Base-by-base conservation (phyloP, 2,113 vertebrate species). In the Pao palembangensis region DNA sequence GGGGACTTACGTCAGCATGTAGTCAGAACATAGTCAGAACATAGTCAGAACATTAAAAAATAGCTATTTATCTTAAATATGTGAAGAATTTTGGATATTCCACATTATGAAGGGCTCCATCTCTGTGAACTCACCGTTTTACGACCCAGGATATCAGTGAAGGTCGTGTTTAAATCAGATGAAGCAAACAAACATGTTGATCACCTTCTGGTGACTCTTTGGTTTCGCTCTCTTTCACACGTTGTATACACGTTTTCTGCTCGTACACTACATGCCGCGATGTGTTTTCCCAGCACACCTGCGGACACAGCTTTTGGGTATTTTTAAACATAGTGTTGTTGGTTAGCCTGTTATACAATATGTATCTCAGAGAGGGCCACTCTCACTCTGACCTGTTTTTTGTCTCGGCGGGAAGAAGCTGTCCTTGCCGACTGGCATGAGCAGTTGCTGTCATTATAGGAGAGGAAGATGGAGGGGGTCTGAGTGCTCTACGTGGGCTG, bases 271-370 rank as follows among this genome's bases (percentile, higher is more conserved):
- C 46, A 42, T 55, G 50, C 42, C 61, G 43, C 64, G 17, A 7
- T 44, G 28, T 55, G 44, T 68, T 64, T 65, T 68, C 46, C 52
- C 49, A 74, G 59, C 64, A 83, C 78, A 70, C 77, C 70, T 58
- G 76, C 76, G 10, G 58, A 23, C 25, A 73, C 47, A 54, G 58
- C 23, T 16, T 41, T 38, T 63, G 62, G 64, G 49, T 83, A 75
- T 80, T 84, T 84, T 69, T 73, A 65, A 71, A 64, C 57, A 49
- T 42, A n/a, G 58, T 64, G 76, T 67, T 80, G 63, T 73, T 68
- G 56, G 46, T 54, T 46, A 65, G 80, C 47, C 31, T 65, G 42
- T 73, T 75, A 80, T 55, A 82, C 64, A 82, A 72, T 75, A 69
- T 75, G 67, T 63, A 61, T 84, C 58, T 79, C 65, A 69, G 55